Evolutionary conservation across 2,113 vertebrate species (phyloP).

Genomic region (Climacteris rufus): DNA sequence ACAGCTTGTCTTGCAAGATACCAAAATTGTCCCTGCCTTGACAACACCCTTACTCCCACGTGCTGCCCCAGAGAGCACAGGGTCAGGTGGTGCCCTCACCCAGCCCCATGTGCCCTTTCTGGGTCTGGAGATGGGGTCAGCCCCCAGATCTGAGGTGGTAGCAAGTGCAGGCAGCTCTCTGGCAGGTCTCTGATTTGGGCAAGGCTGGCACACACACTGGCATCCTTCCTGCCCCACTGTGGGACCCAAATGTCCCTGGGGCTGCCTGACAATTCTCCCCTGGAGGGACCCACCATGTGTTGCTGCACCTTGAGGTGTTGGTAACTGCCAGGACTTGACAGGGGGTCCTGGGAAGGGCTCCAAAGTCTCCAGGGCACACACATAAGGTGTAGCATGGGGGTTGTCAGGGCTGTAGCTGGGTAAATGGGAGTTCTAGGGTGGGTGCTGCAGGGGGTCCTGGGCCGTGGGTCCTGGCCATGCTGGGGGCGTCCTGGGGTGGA

Average conservation of each 20-base stretch:
- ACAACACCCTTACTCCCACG: background rate
- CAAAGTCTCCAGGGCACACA: no score
- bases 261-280: background rate
- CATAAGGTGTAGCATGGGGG: accelerated
- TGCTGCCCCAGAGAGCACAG: accelerated
- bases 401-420: accelerated
- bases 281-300: accelerated
- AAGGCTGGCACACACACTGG: background rate
- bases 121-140: background rate
- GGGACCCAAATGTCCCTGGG: background rate
- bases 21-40: background rate
- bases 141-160: accelerated
- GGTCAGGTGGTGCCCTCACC: background rate
- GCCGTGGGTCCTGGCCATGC: background rate
- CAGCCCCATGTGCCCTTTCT: background rate
- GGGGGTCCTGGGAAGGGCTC: background rate
- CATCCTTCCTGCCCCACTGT: background rate
- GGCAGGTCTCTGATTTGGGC: background rate
- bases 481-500: background rate
- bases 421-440: accelerated
- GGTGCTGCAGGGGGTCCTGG: background rate
- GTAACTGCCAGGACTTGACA: accelerated
- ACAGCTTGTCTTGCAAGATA: accelerated
- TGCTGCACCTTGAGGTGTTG: background rate
- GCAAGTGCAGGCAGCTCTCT: background rate